phyloP scores from a whole-genome alignment of 2,888 invertebrate genomes.

The Boloria selene region DNA sequence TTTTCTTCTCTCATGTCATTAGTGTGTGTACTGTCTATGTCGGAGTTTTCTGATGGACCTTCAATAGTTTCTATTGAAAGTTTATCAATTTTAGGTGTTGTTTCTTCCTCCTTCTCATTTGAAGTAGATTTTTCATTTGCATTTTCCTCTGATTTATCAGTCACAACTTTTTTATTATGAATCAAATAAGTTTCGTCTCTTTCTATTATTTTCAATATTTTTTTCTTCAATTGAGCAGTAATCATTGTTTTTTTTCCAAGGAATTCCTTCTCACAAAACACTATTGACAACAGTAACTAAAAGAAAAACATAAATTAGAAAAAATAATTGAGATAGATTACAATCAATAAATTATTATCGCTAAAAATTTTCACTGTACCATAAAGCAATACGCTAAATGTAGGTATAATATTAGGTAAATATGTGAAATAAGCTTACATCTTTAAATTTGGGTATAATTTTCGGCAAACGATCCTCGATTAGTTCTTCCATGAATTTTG shows the following conservation, averaged over 20 bases:
- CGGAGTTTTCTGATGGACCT: neutral
- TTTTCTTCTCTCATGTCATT: neutral
- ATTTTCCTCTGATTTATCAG: neutral
- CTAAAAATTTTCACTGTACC: too few relatives aligned
- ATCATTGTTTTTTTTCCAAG: conserved; percentile 25
- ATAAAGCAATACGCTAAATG: too few relatives aligned
- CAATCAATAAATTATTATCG: neutral
- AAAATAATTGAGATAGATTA: neutral
- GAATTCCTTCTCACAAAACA: conserved; percentile 34
- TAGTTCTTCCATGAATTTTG: conserved; percentile 39
- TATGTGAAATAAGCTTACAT: conserved; percentile 48
- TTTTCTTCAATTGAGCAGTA: conserved; percentile 20
- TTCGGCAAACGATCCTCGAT: conserved; percentile 46
- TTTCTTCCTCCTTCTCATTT: neutral
- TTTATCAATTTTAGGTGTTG: neutral
- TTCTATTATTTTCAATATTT: conserved; percentile 8
- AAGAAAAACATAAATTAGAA: conserved; percentile 17
- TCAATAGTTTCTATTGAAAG: neutral
- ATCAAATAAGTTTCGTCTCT: conserved; percentile 1
- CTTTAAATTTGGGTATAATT: conserved; percentile 50
- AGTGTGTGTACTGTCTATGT: too few relatives aligned
- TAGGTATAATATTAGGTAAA: neutral
- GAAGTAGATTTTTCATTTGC: neutral
- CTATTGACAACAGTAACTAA: conserved; percentile 28
- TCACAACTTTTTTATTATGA: neutral